Evolutionary conservation across 2,888 invertebrate species (phyloP).

Genomic region (Acronicta leporina): DNA sequence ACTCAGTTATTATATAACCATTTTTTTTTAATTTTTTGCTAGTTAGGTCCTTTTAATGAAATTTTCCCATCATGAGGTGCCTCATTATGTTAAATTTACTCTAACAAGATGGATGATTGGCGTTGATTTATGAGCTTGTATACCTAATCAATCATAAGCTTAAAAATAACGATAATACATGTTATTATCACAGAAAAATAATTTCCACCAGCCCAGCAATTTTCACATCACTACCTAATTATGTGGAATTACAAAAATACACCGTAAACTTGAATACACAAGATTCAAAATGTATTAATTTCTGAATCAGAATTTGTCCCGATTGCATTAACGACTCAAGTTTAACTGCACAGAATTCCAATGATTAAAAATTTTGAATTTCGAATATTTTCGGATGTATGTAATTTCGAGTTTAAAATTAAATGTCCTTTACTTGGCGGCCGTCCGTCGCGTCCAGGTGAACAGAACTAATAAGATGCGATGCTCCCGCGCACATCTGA

Average conservation of each 20-base stretch:
- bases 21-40: conserved; percentile 14
- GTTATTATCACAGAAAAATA: conserved; percentile 43
- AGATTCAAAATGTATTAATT: not conserved
- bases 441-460: conserved; percentile 66
- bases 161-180: conserved; percentile 9
- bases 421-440: conserved; percentile 48
- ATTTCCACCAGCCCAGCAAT: conserved; percentile 39
- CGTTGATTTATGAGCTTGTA: conserved; percentile 37
- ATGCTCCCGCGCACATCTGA: conserved; percentile 61
- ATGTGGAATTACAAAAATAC: conserved; percentile 10
- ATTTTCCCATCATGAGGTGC: conserved; percentile 16
- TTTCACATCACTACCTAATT: conserved; percentile 39
- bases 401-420: conserved; percentile 16
- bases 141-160: conserved; percentile 31
- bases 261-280: conserved; percentile 18
- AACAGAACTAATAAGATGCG: conserved; percentile 61
- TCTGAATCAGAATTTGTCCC: not conserved
- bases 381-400: conserved; percentile 16
- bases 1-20: conserved; percentile 18
- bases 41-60: not conserved
- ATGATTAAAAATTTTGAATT: conserved; percentile 19
- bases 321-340: conserved; percentile 29
- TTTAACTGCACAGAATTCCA: conserved; percentile 20
- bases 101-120: conserved; percentile 27
- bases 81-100: conserved; percentile 29